Evolutionary conservation across 2,888 invertebrate genomes (phyloP), one percentile per base, ranked within the genome.

Genomic region (Eupithecia inturbata): DNA sequence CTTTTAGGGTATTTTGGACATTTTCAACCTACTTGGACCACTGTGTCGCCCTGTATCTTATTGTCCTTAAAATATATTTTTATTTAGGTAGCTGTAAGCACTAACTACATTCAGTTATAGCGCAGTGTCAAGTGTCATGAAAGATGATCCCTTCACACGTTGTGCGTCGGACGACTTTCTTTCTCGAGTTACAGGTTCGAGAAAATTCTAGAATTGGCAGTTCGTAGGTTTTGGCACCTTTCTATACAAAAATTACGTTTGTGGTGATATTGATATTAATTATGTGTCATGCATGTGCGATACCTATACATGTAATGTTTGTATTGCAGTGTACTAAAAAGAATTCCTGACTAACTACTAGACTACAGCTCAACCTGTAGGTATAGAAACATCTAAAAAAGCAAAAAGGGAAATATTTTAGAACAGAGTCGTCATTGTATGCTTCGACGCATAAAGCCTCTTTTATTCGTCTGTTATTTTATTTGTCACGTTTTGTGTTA

Each of bases 81-180:
- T 45, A 45, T 14, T 19, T 45, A 19, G 19, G 19, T n/a, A 49
- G 49, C 3, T 45, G n/a, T n/a, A 49, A 49, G n/a, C 49, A 49
- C n/a, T 22, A 53, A 22, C 22, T 26, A 57, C 10, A 57, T 26
- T 12, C 57, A 62, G 62, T 3, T 64, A n/a, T 57, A 26, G 33
- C 36, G 9, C 10, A 57, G 74, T 69, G 72, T 72, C 71, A 64
- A 71, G 62, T 75, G 66, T 72, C 71, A 49, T 67, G 70, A 67
- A 74, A 74, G 53, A 67, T 22, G 67, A 75, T 64, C 26, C 60
- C n/a, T 72, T 72, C 74, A 71, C 72, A 75, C 74, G 69, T 63
- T 70, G 68, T 60, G 67, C 63, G 70, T 67, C 28, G 70, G 53
- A 53, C 70, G 53, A 31, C 63, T 71, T 71, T 71, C 67, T 73